Evolutionary conservation across 2,797 vertebrate genomes (phyloP), one percentile per base, ranked within the genome.

Genomic region (Scolopax rusticola): DNA sequence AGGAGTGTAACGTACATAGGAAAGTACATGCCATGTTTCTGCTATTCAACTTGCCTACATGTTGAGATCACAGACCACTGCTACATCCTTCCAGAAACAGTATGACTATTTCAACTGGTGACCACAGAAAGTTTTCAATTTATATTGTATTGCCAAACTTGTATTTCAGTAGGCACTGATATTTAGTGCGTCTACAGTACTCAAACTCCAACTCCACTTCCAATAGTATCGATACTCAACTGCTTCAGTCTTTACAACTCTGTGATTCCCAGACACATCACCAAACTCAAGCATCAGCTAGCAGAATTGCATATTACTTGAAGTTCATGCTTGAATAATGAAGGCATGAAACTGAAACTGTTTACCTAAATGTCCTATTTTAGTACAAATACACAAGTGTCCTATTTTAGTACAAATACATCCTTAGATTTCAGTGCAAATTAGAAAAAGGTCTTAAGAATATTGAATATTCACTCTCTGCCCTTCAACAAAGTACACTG

Each of bases 401-500:
- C 28, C 28, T 69, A 25, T 47, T 89, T 59, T 48, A 77, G 57
- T 47, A 73, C 33, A 85, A 95, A 69, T 11, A 79, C 17, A 47
- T 57, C 51, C 73, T 90, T 54, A 69, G 43, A 60, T 84, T 94
- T 94, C 54, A 83, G 27, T 12, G 24, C 21, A 78, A 88, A 25
- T 23, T 40, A 93, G 48, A 90, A 71, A 81, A 90, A 74, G 7
- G 8, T 43, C 45, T 79, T 76, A 43, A 56, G 45, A 94, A 89
- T 3, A 94, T 9, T 67, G 48, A 92, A 92, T 73, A 89, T 64
- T 84, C 56, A 87, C 33, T 59, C 78, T 91, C 32, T 86, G 69
- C 25, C 57, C 28, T 87, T 56, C 88, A 96, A 92, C 23, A 84
- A 86, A 84, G 30, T 59, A 75, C 21, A 93, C 24, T 87, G 68